Conservation (phyloP, 2,888 invertebrate species). For the Phengaris arion region DNA sequence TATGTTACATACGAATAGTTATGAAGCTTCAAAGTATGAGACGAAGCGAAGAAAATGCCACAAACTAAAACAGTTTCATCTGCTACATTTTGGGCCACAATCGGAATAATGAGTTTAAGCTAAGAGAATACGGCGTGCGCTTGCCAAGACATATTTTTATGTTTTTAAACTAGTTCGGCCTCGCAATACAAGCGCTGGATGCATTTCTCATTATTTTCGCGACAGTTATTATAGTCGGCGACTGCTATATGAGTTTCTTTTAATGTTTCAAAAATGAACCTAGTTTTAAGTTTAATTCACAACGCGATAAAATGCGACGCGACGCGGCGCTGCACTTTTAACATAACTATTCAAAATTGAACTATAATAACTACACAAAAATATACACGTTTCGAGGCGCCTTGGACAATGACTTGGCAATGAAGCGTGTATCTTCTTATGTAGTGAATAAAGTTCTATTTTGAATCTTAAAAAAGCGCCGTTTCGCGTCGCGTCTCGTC, state of each 20-base stretch:
- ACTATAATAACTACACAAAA: no score
- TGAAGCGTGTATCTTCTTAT: no score
- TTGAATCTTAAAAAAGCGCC: no score
- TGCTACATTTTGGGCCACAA: background rate
- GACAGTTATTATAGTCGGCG: constrained; percentile 8
- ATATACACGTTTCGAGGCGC: no score
- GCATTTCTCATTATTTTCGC: constrained; percentile 12
- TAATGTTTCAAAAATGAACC: constrained; percentile 14
- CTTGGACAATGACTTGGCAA: no score
- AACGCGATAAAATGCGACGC: background rate
- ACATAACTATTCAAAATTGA: no score
- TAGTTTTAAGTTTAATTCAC: background rate
- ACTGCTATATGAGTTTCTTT: constrained; percentile 15
- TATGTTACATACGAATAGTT: no score
- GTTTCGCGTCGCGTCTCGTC: no score
- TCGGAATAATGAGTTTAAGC: constrained; percentile 18
- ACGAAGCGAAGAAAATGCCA: background rate
- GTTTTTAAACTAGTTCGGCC: constrained; percentile 19
- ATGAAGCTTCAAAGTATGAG: no score
- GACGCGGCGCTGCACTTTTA: no score
- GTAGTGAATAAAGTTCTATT: no score
- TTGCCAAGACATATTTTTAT: constrained; percentile 27
- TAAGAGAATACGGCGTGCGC: constrained; percentile 19
- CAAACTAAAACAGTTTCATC: background rate
- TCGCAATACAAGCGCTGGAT: background rate